These are phyloP conservation scores for Eidolon helvum DNA, from an alignment of 2,113 vertebrate species.

Conservation along the genomic window DNA sequence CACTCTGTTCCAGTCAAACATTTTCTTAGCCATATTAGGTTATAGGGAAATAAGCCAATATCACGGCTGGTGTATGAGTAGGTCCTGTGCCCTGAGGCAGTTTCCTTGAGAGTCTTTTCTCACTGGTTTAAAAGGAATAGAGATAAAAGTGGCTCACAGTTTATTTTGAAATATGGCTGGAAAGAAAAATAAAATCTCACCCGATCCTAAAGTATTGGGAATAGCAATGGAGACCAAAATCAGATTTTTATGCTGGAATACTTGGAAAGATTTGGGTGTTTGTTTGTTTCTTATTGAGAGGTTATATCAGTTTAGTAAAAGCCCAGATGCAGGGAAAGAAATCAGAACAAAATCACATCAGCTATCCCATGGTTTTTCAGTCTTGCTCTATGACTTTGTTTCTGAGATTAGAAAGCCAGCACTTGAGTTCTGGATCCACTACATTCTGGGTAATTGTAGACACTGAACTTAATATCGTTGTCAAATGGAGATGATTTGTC, in stretches of 20 bases:
- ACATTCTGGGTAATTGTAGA: not conserved
- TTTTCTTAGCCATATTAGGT: constrained; percentile 94
- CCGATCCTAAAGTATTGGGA: not conserved
- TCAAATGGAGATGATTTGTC: not conserved
- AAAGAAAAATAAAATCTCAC: constrained; percentile 48
- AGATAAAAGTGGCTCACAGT: constrained; percentile 25
- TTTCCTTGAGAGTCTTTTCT: constrained; percentile 56
- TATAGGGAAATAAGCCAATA: constrained; percentile 83
- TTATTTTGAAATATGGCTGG: constrained; percentile 57
- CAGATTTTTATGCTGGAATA: not conserved
- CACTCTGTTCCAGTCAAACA: constrained; percentile 72
- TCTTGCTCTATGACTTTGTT: not conserved
- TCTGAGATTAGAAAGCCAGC: not conserved
- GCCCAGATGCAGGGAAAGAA: not conserved
- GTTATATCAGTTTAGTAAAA: not conserved
- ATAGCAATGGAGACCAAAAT: not conserved
- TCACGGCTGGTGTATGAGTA: constrained; percentile 76
- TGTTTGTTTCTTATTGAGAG: constrained; percentile 25
- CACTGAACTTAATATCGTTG: not conserved
- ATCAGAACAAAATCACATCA: not conserved
- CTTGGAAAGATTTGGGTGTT: not conserved
- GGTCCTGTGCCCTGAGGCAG: constrained; percentile 47
- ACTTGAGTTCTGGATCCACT: not conserved
- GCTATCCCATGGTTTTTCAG: not conserved
- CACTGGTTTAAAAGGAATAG: constrained; percentile 39